Base-by-base conservation (phyloP, 2,113 vertebrate species). In the Lepisosteus oculatus region DNA sequence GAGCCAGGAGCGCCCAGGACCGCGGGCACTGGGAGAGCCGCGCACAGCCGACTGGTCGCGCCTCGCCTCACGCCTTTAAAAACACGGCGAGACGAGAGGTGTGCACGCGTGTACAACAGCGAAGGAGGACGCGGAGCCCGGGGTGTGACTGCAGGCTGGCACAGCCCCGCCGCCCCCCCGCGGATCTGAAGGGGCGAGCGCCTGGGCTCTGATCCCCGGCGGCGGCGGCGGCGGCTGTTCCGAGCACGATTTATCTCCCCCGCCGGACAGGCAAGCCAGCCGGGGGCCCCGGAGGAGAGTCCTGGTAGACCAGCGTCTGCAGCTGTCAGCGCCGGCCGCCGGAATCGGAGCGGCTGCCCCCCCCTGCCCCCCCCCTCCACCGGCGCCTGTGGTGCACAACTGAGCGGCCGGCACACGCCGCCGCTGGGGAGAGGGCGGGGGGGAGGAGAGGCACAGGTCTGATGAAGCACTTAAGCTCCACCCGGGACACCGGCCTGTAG, bases 171-270 rank as follows among this genome's bases (percentile, higher is more conserved):
- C 81, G 88, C 88, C 84, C 86, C 88, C 90, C 87, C 87, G 79
- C 76, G 83, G 88, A 91, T 87, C 87, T 87, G 71, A 78, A 2
- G 85, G 85, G 89, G 90, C 90, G 89, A 84, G 80, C 84, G 84
- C 89, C 85, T 88, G 90, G 83, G 11, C 86, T 90, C 85, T 88
- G 88, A 89, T 90, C 85, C 84, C 90, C 85, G 84, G 82, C 83
- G 81, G 85, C 29, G 29, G 29, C 29, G 29, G 29, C 29, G 29
- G 29, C 82, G 80, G 83, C 84, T 83, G 84, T 85, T 87, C 88
- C 88, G 89, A 88, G 85, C 86, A 83, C 88, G 89, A 90, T 90
- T 90, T 91, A 89, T 88, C 88, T 90, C 84, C 86, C 29, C 84
- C 79, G 84, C 85, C 87, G 88, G 86, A 88, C 84, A 82, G 86